phyloP scores from a whole-genome alignment of 2,888 invertebrate species.

The Thymelicus lineola region DNA sequence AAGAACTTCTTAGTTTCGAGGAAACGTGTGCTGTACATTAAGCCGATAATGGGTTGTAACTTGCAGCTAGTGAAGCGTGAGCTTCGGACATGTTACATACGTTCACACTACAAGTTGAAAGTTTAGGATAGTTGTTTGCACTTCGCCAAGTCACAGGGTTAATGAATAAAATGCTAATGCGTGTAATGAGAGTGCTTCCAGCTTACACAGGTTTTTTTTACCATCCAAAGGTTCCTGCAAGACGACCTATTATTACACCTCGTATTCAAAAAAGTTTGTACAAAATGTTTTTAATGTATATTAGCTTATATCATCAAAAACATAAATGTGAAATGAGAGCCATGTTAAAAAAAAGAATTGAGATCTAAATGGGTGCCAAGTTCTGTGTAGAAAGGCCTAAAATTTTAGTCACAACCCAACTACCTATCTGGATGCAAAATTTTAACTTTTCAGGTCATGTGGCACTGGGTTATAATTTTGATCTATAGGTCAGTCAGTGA shows the following conservation, averaged over 20 bases:
- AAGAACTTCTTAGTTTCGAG: no score
- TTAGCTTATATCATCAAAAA: no score
- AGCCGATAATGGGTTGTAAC: background rate
- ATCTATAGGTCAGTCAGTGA: no score
- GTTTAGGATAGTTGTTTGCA: slow-evolving; percentile 17
- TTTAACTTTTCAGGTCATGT: no score
- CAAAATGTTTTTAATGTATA: background rate
- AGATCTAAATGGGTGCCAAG: no score
- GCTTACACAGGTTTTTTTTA: slow-evolving; percentile 19
- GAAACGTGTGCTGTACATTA: no score
- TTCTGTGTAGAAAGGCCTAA: no score
- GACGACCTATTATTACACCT: background rate
- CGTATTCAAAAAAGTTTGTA: background rate
- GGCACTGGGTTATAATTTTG: no score
- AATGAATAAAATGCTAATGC: slow-evolving; percentile 35
- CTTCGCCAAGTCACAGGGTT: slow-evolving; percentile 14
- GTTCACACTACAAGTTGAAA: background rate
- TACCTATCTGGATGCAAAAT: no score
- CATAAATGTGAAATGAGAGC: no score
- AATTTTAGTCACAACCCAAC: no score
- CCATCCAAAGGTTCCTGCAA: background rate
- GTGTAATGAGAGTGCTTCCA: slow-evolving; percentile 30
- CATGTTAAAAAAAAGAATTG: no score
- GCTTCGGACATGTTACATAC: background rate
- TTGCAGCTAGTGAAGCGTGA: background rate